Evolutionary conservation across 2,888 invertebrate species (phyloP).

Genomic region (Iphiclides podalirius): DNA sequence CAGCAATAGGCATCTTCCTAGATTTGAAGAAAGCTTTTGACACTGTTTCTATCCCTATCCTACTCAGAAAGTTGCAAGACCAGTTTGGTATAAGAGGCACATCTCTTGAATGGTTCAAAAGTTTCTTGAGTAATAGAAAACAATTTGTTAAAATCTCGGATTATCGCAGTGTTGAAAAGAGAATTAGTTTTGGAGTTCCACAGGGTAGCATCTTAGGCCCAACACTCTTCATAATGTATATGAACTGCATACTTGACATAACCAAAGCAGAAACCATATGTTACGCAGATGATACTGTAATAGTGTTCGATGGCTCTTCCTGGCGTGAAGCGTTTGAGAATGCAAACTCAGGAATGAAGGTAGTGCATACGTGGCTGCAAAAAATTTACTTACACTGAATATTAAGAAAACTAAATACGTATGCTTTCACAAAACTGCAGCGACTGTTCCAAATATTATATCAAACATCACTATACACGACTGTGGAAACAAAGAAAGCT

Average conservation of each 20-base stretch:
- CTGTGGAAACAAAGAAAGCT: too few species aligned
- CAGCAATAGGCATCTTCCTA: constrained; percentile 18
- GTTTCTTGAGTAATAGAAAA: not conserved
- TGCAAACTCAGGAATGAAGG: too few species aligned
- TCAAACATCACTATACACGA: too few species aligned
- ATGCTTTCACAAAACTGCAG: too few species aligned
- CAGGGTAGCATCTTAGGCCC: constrained; percentile 17
- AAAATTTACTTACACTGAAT: constrained; percentile 25
- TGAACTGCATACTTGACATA: constrained; percentile 22
- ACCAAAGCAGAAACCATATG: too few species aligned
- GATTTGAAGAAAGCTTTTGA: constrained; percentile 14
- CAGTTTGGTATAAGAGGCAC: constrained; percentile 18
- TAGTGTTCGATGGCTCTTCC: constrained; percentile 15
- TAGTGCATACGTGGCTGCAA: too few species aligned
- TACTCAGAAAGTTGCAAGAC: constrained; percentile 15
- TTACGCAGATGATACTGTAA: constrained; percentile 23
- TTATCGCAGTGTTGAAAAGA: constrained; percentile 1
- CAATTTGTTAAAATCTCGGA: not conserved
- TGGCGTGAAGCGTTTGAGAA: too few species aligned
- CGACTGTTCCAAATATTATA: too few species aligned
- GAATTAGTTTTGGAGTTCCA: constrained; percentile 11
- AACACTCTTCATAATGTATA: constrained; percentile 20
- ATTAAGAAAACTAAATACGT: constrained; percentile 21
- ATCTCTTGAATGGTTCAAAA: constrained; percentile 14
- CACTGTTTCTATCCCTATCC: not conserved